Conservation (phyloP, 2,113 vertebrate species). For the Galbula dea region DNA sequence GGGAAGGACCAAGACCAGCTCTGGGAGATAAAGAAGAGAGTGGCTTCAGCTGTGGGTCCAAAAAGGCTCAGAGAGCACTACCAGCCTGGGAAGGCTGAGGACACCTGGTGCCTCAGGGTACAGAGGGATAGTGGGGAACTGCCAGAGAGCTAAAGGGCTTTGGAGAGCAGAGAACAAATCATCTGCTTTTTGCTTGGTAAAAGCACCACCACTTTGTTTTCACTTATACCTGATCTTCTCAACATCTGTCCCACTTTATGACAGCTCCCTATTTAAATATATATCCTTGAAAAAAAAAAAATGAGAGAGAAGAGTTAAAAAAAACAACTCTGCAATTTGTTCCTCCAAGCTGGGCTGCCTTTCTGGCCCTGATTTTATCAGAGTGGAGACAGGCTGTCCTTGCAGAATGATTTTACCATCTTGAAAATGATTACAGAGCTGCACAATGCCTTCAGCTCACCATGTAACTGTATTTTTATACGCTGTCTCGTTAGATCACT, state of each 20-base stretch:
- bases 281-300: background rate
- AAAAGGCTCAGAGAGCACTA: background rate
- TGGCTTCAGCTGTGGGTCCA: background rate
- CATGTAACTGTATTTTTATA: conserved; percentile 38
- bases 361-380: conserved; percentile 63
- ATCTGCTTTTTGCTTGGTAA: background rate
- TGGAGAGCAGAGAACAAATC: background rate
- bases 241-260: conserved; percentile 17
- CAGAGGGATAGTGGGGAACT: background rate
- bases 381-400: conserved; percentile 66
- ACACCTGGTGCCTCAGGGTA: background rate
- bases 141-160: background rate
- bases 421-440: conserved; percentile 56
- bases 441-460: conserved; percentile 47
- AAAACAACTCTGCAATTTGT: conserved; percentile 36
- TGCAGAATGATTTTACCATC: conserved; percentile 63
- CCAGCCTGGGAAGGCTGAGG: background rate
- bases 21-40: background rate
- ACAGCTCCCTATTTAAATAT: conserved; percentile 39
- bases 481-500: conserved; percentile 35
- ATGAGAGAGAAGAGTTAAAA: rapidly evolving
- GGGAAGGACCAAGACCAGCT: background rate
- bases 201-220: background rate
- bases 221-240: conserved; percentile 7
- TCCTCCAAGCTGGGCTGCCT: conserved; percentile 53